Evolutionary conservation across 2,888 invertebrate genomes (phyloP).

Genomic region (Caradrina clavipalpis): DNA sequence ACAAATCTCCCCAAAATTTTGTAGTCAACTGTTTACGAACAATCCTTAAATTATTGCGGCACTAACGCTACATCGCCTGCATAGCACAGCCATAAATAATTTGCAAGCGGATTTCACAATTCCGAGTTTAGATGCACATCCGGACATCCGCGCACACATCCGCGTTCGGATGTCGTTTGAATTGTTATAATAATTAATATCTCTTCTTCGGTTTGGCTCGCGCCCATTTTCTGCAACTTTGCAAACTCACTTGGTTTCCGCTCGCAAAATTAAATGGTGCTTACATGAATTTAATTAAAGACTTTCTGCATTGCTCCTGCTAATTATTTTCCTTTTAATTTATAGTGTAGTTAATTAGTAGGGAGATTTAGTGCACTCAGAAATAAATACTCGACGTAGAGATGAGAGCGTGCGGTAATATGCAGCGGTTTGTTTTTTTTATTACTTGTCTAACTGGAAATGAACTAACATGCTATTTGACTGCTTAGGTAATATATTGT

Average conservation of each 20-base stretch:
- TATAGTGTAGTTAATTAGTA: not conserved
- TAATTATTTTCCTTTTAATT: slow-evolving; percentile 15
- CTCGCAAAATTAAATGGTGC: not conserved
- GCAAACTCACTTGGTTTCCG: slow-evolving; percentile 13
- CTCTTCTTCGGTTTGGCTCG: slow-evolving; percentile 15
- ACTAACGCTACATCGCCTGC: slow-evolving; percentile 21
- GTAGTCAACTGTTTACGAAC: slow-evolving; percentile 17
- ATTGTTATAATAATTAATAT: slow-evolving; percentile 29
- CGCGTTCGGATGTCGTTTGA: slow-evolving; percentile 21
- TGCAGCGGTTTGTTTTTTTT: not conserved
- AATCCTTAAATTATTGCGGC: slow-evolving; percentile 19
- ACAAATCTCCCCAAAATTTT: slow-evolving; percentile 17
- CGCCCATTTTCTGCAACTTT: slow-evolving; percentile 7
- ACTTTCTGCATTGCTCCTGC: not conserved
- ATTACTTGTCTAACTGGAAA: not conserved
- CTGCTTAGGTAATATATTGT: not conserved
- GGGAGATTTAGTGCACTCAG: not conserved
- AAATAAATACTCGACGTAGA: not conserved
- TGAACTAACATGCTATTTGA: not conserved
- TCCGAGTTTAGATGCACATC: slow-evolving; percentile 7
- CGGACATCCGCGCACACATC: slow-evolving; percentile 15
- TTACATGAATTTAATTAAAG: slow-evolving; percentile 8
- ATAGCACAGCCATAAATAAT: slow-evolving; percentile 34
- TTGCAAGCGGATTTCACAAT: slow-evolving; percentile 31
- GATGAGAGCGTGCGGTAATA: not conserved